Evolutionary conservation across 2,888 invertebrate genomes (phyloP).

Genomic region (Perizoma flavofasciatum): DNA sequence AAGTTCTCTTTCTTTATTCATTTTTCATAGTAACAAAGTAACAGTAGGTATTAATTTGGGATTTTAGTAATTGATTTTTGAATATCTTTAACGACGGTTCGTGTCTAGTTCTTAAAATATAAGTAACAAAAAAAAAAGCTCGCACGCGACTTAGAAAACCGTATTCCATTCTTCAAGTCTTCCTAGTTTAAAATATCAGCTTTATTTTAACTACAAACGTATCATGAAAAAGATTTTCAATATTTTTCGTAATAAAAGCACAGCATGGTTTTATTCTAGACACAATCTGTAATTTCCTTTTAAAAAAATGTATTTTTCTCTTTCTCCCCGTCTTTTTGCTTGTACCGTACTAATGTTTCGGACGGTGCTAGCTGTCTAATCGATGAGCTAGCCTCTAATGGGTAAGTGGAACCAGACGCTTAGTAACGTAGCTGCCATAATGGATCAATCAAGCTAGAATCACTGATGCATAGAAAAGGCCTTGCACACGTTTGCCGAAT

Average conservation of each 20-base stretch:
- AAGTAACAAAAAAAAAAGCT: constrained; percentile 7
- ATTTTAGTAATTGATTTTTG: constrained; percentile 6
- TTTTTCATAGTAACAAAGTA: constrained; percentile 18
- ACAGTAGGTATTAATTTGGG: constrained; percentile 3
- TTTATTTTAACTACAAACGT: constrained; percentile 6
- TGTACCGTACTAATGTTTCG: constrained; percentile 72
- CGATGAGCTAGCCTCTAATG: constrained; percentile 91
- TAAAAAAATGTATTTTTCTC: constrained; percentile 72
- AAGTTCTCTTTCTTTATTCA: constrained; percentile 26
- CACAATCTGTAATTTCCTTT: constrained; percentile 65
- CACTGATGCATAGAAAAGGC: constrained; percentile 18
- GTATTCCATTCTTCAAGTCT: constrained; percentile 4
- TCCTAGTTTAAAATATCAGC: constrained; percentile 1
- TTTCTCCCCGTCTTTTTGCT: constrained; percentile 78
- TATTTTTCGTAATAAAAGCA: constrained; percentile 50
- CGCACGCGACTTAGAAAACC: constrained; percentile 17
- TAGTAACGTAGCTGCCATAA: constrained; percentile 59
- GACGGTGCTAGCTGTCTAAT: constrained; percentile 90
- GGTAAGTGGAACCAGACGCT: constrained; percentile 87
- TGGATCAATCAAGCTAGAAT: constrained; percentile 1
- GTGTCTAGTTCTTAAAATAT: constrained; percentile 12
- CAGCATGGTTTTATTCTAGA: constrained; percentile 71
- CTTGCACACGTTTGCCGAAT: background rate
- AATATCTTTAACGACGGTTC: constrained; percentile 9
- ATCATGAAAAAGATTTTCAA: constrained; percentile 4